Conservation (phyloP, 2,113 vertebrate genomes). For the Euleptes europaea region DNA sequence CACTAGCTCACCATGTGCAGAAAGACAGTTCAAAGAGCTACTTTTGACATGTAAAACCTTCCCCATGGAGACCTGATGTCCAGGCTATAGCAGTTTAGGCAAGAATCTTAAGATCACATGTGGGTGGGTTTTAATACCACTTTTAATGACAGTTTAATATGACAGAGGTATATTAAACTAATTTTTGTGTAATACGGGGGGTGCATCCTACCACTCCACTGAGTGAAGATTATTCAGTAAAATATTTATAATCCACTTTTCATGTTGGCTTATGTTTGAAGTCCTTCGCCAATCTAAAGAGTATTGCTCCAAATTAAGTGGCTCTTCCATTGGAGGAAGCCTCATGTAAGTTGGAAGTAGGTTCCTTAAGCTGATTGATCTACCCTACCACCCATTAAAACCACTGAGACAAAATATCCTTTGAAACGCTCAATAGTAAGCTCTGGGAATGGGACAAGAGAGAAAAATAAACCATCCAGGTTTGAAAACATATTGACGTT, state of each 20-base stretch:
- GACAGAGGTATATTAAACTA: too few species aligned
- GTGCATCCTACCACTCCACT: too few species aligned
- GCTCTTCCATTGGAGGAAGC: too few species aligned
- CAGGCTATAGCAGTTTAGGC: neutral
- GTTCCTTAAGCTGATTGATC: too few species aligned
- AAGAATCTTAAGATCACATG: neutral
- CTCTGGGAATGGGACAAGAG: neutral
- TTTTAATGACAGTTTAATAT: neutral
- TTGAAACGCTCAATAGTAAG: neutral
- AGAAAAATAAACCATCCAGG: neutral
- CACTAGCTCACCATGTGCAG: neutral
- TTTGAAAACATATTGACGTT: neutral
- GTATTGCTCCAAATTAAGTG: too few species aligned
- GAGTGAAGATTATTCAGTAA: neutral
- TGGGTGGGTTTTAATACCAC: neutral
- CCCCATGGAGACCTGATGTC: conserved; percentile 8
- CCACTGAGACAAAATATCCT: neutral
- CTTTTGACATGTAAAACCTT: neutral
- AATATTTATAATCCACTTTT: neutral
- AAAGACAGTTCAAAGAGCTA: too few species aligned
- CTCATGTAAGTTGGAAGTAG: too few species aligned
- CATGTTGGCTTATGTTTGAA: neutral
- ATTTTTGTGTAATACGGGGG: too few species aligned
- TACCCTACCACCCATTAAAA: neutral
- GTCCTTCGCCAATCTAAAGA: too few species aligned